A percentile compares a stretch with the other conserved stretches of the same genome.
Conservation (phyloP, 2,888 invertebrate species). For the Troides aeacus region DNA sequence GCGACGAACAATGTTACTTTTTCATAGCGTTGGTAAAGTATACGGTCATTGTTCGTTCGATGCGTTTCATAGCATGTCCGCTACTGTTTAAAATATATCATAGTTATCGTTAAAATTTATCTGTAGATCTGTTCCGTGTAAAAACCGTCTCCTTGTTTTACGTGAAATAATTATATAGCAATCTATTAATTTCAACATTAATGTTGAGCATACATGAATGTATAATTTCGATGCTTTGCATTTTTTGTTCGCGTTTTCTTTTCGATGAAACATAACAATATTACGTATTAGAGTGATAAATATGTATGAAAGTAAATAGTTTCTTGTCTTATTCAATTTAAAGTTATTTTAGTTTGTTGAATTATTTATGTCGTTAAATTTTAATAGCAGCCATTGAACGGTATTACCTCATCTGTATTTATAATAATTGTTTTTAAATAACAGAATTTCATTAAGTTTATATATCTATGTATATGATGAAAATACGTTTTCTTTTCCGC, state of each 20-base stretch:
- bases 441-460: too few relatives aligned
- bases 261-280: background rate
- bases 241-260: background rate
- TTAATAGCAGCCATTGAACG: too few relatives aligned
- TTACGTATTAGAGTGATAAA: background rate
- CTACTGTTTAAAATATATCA: conserved; percentile 24
- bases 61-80: conserved; percentile 18
- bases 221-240: background rate
- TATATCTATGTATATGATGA: too few relatives aligned
- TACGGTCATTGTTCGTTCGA: conserved; percentile 23
- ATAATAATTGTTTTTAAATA: too few relatives aligned
- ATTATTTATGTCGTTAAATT: too few relatives aligned
- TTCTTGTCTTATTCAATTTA: background rate
- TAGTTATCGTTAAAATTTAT: conserved; percentile 26
- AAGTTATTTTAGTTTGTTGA: background rate
- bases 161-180: background rate
- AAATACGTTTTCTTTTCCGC: too few relatives aligned
- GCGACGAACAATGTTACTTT: conserved; percentile 14
- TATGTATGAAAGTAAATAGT: background rate
- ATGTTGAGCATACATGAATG: background rate
- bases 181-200: background rate
- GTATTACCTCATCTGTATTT: too few relatives aligned
- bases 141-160: conserved; percentile 2
- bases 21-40: conserved; percentile 19
- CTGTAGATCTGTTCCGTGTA: conserved; percentile 21